Evolutionary conservation across 1,140 invertebrate genomes (phyloP).

Genomic region (Prorops nasuta): DNA sequence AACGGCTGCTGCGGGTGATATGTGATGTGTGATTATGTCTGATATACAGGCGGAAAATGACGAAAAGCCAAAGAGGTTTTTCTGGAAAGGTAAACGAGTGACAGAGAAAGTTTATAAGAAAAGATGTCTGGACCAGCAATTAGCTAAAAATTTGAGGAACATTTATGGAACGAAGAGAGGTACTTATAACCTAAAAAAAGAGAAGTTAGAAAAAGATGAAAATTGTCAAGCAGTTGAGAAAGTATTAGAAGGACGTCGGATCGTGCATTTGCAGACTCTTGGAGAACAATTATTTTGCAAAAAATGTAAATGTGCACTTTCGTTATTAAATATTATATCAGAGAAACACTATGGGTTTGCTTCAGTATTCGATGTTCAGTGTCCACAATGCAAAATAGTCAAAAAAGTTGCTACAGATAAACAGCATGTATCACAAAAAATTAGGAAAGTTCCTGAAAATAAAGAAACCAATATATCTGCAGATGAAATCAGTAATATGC

Average conservation of each 20-base stretch:
- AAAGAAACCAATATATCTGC: too few species aligned
- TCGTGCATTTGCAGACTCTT: neutral
- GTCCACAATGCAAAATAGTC: neutral
- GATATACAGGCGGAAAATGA: neutral
- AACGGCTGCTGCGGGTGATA: neutral
- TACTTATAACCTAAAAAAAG: neutral
- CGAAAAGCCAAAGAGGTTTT: neutral
- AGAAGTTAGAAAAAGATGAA: neutral
- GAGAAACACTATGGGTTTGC: neutral
- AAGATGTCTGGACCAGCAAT: neutral
- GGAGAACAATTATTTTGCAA: neutral
- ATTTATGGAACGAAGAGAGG: neutral
- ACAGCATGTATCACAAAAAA: neutral
- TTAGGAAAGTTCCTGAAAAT: too few species aligned
- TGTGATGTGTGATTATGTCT: neutral
- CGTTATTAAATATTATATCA: neutral
- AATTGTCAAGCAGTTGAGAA: neutral
- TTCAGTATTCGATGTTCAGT: neutral
- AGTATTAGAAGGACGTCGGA: neutral
- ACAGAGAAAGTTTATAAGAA: constrained; percentile 5
- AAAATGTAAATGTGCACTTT: neutral
- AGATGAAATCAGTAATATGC: too few species aligned
- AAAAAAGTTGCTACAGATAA: neutral
- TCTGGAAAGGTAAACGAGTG: constrained; percentile 1
- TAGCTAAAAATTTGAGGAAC: neutral